Conservation (phyloP, 1,140 invertebrate species). For the Cydia fagiglandana region DNA sequence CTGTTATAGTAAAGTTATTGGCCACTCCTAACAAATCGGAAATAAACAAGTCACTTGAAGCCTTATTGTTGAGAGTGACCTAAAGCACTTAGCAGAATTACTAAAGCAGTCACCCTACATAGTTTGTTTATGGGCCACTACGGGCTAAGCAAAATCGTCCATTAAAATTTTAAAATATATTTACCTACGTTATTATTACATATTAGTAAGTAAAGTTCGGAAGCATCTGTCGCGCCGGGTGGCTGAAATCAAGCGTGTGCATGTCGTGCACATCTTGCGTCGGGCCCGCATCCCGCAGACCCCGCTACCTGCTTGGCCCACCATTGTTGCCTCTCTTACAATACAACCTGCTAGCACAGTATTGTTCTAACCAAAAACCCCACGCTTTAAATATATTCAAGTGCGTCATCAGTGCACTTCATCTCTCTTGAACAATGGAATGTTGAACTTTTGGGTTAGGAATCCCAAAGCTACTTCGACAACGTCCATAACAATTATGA, state of each 20-base stretch:
- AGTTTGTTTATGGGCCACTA: neutral
- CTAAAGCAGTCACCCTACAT: neutral
- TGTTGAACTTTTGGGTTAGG: slow-evolving; percentile 12
- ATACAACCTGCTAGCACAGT: slow-evolving; percentile 64
- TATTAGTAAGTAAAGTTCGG: neutral
- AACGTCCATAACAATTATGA: slow-evolving; percentile 22
- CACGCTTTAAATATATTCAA: slow-evolving; percentile 52
- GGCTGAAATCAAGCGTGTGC: slow-evolving; percentile 56
- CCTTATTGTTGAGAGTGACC: too few relatives aligned
- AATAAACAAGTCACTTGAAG: too few relatives aligned
- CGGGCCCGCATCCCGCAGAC: slow-evolving; percentile 67
- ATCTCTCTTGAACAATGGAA: slow-evolving; percentile 32
- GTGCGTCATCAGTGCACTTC: slow-evolving; percentile 50
- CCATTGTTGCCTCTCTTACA: slow-evolving; percentile 60
- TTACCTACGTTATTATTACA: neutral
- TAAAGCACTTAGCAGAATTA: too few relatives aligned
- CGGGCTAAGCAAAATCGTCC: neutral
- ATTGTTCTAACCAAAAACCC: slow-evolving; percentile 64
- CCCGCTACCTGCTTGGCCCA: slow-evolving; percentile 62
- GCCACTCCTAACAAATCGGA: too few relatives aligned
- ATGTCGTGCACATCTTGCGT: slow-evolving; percentile 54
- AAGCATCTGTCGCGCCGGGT: slow-evolving; percentile 64
- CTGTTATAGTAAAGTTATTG: too few relatives aligned
- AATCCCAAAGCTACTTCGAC: neutral
- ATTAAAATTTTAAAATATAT: neutral